Conservation (phyloP, 2,888 invertebrate species). For the Netelia melanura region DNA sequence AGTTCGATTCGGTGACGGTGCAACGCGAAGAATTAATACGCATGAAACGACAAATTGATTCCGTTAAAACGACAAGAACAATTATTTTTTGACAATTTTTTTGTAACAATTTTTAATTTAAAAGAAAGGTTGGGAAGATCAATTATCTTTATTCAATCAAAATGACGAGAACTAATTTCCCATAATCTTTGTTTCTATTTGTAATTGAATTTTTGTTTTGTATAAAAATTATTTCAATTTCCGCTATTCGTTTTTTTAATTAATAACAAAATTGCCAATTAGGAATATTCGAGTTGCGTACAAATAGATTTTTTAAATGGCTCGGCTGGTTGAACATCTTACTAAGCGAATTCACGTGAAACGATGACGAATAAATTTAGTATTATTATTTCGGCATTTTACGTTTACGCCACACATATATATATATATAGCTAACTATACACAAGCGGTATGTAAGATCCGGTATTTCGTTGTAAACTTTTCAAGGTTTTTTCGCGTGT, state of each 20-base stretch:
- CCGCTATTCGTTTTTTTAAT: too few species aligned
- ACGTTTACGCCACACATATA: not conserved
- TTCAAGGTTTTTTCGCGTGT: conserved; percentile 61
- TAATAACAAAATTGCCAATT: too few species aligned
- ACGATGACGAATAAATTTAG: not conserved
- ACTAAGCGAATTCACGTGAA: not conserved
- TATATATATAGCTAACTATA: not conserved
- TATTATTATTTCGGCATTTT: not conserved
- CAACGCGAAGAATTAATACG: not conserved
- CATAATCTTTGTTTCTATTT: too few species aligned
- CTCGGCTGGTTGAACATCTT: not conserved
- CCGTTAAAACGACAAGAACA: too few species aligned
- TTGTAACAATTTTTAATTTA: not conserved
- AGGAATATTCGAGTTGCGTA: too few species aligned
- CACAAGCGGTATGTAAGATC: not conserved
- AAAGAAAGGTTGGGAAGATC: not conserved
- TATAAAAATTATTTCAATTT: too few species aligned
- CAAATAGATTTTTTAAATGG: too few species aligned
- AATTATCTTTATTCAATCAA: too few species aligned
- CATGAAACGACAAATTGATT: not conserved
- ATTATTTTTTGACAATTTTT: not conserved
- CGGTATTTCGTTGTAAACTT: conserved; percentile 44
- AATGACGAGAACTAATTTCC: too few species aligned
- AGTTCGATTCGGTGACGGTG: not conserved
- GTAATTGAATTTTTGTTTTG: too few species aligned